Conservation (phyloP, 2,888 invertebrate genomes). For the Oligia latruncula region DNA sequence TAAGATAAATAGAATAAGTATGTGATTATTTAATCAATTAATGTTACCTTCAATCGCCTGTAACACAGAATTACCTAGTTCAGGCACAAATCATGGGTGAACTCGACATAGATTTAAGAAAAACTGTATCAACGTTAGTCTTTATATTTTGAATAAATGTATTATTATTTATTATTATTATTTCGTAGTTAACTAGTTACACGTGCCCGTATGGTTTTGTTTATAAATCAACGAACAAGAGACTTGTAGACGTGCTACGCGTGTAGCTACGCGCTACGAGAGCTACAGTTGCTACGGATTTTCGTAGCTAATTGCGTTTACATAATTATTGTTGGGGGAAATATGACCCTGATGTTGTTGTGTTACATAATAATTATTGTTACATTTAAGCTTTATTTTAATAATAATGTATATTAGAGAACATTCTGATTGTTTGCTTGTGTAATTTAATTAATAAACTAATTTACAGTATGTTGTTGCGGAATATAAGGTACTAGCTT, state of each 20-base stretch:
- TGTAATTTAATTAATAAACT: neutral
- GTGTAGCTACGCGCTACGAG: constrained; percentile 15
- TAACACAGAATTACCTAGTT: no score
- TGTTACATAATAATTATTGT: neutral
- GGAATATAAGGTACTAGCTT: neutral
- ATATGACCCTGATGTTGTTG: neutral
- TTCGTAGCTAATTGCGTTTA: constrained; percentile 10
- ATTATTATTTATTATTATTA: no score
- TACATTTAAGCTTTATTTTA: neutral
- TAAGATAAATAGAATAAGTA: no score
- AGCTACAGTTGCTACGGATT: constrained; percentile 15
- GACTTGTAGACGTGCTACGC: neutral
- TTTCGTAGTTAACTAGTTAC: neutral
- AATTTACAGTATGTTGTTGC: neutral
- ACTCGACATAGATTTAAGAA: no score
- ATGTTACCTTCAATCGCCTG: no score
- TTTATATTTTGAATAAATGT: no score
- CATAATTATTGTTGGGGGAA: neutral
- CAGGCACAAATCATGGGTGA: no score
- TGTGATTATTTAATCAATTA: no score
- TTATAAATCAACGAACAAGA: neutral
- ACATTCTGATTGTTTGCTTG: neutral
- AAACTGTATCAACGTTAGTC: no score
- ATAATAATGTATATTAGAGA: neutral
- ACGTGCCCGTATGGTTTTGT: neutral